Conservation (phyloP, 2,797 vertebrate species). For the Ispidina lecontei region DNA sequence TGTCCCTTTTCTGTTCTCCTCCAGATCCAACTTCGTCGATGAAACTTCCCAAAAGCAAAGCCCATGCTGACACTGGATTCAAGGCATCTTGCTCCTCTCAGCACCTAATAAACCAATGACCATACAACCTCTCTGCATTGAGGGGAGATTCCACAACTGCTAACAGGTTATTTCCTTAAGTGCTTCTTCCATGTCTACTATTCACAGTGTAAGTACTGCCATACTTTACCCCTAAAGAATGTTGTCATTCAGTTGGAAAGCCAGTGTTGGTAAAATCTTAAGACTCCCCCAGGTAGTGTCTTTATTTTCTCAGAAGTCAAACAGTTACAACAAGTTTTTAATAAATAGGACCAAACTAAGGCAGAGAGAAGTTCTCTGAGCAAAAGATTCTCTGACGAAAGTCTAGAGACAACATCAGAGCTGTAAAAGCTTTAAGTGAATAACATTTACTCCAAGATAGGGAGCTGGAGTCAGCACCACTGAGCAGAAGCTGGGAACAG, state of each 20-base stretch:
- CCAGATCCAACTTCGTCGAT: not conserved
- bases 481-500: not conserved
- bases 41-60: not conserved
- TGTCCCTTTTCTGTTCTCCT: not conserved
- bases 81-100: fast-evolving
- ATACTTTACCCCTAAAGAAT: not conserved
- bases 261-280: not conserved
- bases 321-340: not conserved
- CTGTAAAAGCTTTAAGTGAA: not conserved
- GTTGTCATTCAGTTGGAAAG: not conserved
- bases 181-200: not conserved
- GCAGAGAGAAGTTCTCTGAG: not conserved
- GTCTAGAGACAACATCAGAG: not conserved
- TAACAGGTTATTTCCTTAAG: not conserved
- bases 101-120: not conserved
- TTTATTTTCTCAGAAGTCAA: not conserved
- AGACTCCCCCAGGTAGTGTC: not conserved
- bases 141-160: not conserved
- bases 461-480: not conserved
- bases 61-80: fast-evolving
- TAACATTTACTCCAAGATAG: not conserved
- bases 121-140: not conserved
- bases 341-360: not conserved
- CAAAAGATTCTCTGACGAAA: not conserved
- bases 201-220: not conserved